Evolutionary conservation across 2,797 vertebrate species (phyloP).

Genomic region (Apogon talboti): DNA sequence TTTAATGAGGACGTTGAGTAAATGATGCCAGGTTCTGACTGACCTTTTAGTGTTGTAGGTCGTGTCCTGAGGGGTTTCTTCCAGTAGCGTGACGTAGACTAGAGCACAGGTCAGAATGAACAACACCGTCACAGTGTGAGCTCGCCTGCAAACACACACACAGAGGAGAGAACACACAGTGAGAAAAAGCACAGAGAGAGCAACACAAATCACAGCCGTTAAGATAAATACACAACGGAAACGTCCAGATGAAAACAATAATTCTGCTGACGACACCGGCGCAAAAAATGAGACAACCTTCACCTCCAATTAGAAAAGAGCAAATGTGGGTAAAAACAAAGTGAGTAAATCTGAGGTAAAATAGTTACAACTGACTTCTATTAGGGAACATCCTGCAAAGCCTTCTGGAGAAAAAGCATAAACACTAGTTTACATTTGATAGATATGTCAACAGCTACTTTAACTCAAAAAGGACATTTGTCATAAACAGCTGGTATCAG

Average conservation of each 20-base stretch:
- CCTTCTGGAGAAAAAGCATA: neutral
- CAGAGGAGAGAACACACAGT: constrained; percentile 2
- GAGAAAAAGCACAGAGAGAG: neutral
- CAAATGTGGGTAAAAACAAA: constrained; percentile 2
- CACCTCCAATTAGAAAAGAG: too few species aligned
- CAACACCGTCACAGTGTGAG: constrained; percentile 94
- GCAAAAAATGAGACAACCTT: too few species aligned
- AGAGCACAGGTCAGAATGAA: constrained; percentile 95
- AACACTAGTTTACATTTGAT: constrained; percentile 5
- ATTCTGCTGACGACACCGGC: neutral
- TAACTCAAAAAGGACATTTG: neutral
- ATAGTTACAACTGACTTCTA: constrained; percentile 2
- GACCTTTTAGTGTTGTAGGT: constrained; percentile 98
- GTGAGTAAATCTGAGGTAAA: constrained; percentile 2
- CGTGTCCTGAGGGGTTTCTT: constrained; percentile 97
- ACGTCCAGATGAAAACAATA: neutral
- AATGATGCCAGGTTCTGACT: constrained; percentile 21
- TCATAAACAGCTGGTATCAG: constrained; percentile 1
- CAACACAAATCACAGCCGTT: constrained; percentile 6
- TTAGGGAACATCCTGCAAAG: constrained; percentile 4
- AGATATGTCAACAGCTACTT: constrained; percentile 6
- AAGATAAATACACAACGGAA: constrained; percentile 13
- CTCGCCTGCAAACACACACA: constrained; percentile 86
- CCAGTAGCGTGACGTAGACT: constrained; percentile 95
- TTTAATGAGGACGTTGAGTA: constrained; percentile 7